Base-by-base conservation (phyloP, 2,113 vertebrate species). In the Erythrocercus mccallii region DNA sequence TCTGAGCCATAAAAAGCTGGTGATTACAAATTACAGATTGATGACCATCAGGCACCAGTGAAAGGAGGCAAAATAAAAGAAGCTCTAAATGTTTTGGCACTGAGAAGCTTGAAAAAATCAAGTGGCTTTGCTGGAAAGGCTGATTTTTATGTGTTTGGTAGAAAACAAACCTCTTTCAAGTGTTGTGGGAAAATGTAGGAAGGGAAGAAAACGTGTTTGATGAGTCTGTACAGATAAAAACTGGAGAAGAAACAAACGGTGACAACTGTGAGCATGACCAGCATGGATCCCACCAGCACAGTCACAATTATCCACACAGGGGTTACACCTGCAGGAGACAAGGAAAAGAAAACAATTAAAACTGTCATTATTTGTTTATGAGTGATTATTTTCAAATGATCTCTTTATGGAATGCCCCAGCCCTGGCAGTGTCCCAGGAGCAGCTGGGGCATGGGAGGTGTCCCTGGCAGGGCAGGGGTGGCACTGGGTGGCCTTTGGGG, bases 111-210 rank as follows among this genome's bases (percentile, higher is more conserved):
- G 44, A n/a, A 40, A 45, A 81, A n/a, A n/a, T n/a, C 35, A 61
- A 33, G 11, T 0, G 10, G 31, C 28, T 88, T 35, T 91, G 30
- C 31, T 54, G 23, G 38, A 70, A 84, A 73, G 3, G 31, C 12
- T 18, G 25, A 82, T 74, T 74, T 86, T 35, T 16, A 15, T 5
- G 19, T 12, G 42, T 11, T 27, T 50, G 35, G 44, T 15, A 86
- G 89, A 54, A 62, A 60, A 91, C 98, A 77, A 94, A 98, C 98
- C 98, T 98, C 98, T 88, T 97, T 98, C 90, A 98, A 87, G 95
- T 98, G 98, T 24, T 98, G 91, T 3, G 98, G 98, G 45, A 98
- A 96, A 27, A 92, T 5, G 53, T 96, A 97, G 1, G 97, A 76
- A 16, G 96, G 97, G 76, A 22, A 94, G 84, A 98, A 97, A 33